A percentile compares a stretch with the other conserved stretches of the same genome.
These are phyloP conservation scores for Chromoteleia sp. DNA, from an alignment of 2,888 invertebrate genomes.

Conservation along the genomic window DNA sequence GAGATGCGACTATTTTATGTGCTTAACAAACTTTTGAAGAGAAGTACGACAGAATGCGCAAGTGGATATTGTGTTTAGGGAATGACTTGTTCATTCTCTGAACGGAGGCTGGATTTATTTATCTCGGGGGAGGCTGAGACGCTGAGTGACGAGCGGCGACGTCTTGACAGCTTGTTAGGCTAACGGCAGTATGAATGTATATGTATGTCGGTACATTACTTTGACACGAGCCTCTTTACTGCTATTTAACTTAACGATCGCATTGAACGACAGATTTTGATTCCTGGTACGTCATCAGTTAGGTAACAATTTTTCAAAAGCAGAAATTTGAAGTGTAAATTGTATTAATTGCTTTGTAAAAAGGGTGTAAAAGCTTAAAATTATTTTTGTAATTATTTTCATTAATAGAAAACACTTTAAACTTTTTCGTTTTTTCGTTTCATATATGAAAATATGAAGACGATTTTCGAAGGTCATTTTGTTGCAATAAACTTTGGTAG, in stretches of 20 bases:
- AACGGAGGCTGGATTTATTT: conserved; percentile 74
- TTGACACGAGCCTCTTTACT: conserved; percentile 75
- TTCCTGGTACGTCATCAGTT: background rate
- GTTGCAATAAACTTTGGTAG: too few species aligned
- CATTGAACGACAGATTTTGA: conserved; percentile 42
- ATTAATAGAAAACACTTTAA: too few species aligned
- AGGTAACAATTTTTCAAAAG: background rate
- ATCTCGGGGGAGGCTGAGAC: conserved; percentile 77
- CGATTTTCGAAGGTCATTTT: too few species aligned
- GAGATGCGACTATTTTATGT: conserved; percentile 47
- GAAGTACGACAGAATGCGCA: conserved; percentile 24
- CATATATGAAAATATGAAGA: too few species aligned
- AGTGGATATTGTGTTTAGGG: conserved; percentile 43
- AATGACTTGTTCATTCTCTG: conserved; percentile 46
- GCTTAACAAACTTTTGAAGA: conserved; percentile 36
- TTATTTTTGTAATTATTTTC: too few species aligned
- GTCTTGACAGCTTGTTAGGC: conserved; percentile 85
- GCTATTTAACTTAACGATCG: conserved; percentile 74
- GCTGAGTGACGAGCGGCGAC: conserved; percentile 84
- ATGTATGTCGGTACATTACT: conserved; percentile 63
- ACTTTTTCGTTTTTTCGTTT: too few species aligned
- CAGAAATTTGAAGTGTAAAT: too few species aligned
- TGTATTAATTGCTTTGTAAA: too few species aligned
- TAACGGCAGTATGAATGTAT: conserved; percentile 75
- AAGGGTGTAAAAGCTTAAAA: too few species aligned